Base-by-base conservation (phyloP, 2,113 vertebrate species). In the Alethe castanea region DNA sequence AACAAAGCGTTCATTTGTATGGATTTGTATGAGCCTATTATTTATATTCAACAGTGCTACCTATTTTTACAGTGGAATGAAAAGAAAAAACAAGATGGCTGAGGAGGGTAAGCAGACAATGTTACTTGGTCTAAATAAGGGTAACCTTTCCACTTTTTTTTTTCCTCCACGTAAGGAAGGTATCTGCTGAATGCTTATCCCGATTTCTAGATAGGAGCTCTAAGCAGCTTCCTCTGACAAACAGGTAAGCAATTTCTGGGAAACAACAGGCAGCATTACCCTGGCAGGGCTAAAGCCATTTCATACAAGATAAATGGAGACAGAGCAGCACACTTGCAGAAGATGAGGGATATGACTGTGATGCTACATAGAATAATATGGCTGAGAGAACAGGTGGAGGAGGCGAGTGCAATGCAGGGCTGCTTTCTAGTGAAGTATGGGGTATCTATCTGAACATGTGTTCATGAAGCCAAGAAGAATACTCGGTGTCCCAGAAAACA, bases 131-230 rank as follows among this genome's bases (percentile, higher is more conserved):
- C 64, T 86, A 62, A 82, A 82, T 16, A 87, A 71, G 16, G 6
- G 6, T 25, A 66, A 61, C 10, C 6, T 69, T 79, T 22, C 44
- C 54, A 57, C 28, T 36, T 59, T 72, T n/a, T 9, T 15, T 20
- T 16, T 22, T 3, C 1, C 1, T 0, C 19, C 18, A 3, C 0
- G 0, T 33, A 84, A 62, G 14, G 26, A 33, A 65, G 12, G 22
- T 15, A 56, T 72, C 47, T 62, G 22, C 61, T 45, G 33, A 45
- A 53, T 4, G 1, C 52, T 81, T 72, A 82, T 44, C 45, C 71
- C 57, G 57, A 79, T 90, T 91, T 82, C 87, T 92, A 73, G 59
- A 64, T 53, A 53, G 73, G 29, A 79, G 72, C 88, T 71, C 61
- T 40, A 78, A 84, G 72, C 50, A 88, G 66, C 42, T 94, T 89